Conservation (phyloP, 2,113 vertebrate genomes). For the Chaetodon trifascialis region DNA sequence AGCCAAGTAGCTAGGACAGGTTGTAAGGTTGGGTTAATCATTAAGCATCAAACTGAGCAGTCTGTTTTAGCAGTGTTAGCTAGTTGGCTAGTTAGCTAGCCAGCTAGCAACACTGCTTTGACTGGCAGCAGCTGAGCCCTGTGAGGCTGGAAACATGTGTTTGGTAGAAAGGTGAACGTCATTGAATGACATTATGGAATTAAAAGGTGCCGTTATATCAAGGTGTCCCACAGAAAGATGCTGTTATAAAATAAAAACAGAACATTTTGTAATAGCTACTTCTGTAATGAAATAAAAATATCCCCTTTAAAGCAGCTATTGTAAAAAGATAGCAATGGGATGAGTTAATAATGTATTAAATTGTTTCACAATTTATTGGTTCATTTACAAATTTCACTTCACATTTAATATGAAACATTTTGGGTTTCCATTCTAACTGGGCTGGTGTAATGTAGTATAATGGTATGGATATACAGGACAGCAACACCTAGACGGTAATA, state of each 20-base stretch:
- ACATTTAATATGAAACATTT: neutral
- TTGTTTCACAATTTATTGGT: too few relatives aligned
- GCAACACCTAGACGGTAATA: slow-evolving; percentile 3
- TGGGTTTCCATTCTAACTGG: neutral
- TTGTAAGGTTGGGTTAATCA: neutral
- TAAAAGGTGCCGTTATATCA: neutral
- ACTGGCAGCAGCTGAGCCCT: neutral
- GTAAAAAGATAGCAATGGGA: too few relatives aligned
- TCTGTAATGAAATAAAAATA: too few relatives aligned
- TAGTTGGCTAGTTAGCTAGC: neutral
- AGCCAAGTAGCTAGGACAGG: too few relatives aligned
- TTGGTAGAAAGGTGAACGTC: neutral
- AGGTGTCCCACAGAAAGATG: neutral
- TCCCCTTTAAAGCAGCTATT: too few relatives aligned
- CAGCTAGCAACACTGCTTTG: neutral
- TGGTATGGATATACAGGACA: slow-evolving; percentile 13
- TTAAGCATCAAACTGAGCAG: neutral
- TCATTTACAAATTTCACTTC: too few relatives aligned
- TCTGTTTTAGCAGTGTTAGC: neutral
- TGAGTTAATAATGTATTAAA: too few relatives aligned
- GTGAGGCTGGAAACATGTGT: neutral
- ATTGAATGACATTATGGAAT: neutral
- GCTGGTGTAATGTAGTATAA: slow-evolving; percentile 5
- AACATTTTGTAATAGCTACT: neutral
- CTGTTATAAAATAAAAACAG: neutral